Base-by-base conservation (phyloP, 2,113 vertebrate species). In the Epinephelus moara region DNA sequence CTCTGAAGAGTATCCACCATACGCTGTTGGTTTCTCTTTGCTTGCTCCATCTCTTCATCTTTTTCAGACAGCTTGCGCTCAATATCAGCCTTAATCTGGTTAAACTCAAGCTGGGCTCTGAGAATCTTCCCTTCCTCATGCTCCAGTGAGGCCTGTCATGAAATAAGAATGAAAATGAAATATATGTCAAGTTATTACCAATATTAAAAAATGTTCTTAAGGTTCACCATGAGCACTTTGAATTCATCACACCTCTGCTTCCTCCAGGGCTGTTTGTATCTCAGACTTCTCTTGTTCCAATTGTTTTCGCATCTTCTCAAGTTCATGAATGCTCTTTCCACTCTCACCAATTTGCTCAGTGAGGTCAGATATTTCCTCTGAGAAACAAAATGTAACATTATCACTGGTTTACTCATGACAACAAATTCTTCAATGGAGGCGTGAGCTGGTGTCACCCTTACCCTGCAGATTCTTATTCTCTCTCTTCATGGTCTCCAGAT, bases 71-170 rank as follows among this genome's bases (percentile, higher is more conserved):
- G 67, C 75, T 97, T 98, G 15, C 97, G 92, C 68, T 98, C 97
- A 0, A 96, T 94, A 8, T 98, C 97, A 0, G 96, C 96, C 84
- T 98, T 98, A 19, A 95, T 91, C 88, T 98, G 97, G 90, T 93
- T 97, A 77, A 97, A 94, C 91, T 98, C 97, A 59, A 98, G 93
- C 89, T 98, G 97, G 0, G 94, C 95, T 78, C 96, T 84, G 14
- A 98, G 87, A 86, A 98, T 98, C 92, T 98, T 98, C 0, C 97
- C 97, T 30, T 98, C 97, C 77, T 98, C 97, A 0, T 98, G 97
- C 79, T 99, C 97, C 88, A 98, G 93, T 0, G 97, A 96, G 47
- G 96, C 96, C 96, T 97, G 2, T 33, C 1, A 47, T 47, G 3
- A 63, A 69, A 45, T 53, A 45, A 19, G 14, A 49, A n/a, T 74